phyloP scores from a whole-genome alignment of 2,888 invertebrate species.

The Lottia gigantea region DNA sequence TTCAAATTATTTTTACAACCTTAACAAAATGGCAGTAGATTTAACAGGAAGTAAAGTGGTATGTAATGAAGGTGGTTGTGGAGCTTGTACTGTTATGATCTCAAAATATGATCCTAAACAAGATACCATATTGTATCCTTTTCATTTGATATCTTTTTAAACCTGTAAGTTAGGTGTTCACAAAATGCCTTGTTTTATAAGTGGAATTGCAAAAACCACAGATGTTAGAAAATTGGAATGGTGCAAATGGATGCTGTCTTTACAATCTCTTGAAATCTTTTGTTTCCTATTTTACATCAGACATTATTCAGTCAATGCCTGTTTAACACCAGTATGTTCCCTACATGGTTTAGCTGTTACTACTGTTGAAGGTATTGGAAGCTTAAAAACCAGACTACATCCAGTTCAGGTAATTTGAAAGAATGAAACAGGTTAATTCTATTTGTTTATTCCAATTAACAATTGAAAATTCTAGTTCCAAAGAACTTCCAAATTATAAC shows the following conservation, averaged over 20 bases:
- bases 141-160: too few relatives aligned
- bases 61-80: conserved; percentile 94
- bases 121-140: conserved; percentile 63
- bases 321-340: conserved; percentile 86
- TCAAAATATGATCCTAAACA: conserved; percentile 77
- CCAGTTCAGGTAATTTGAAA: conserved; percentile 55
- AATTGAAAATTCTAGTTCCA: background rate
- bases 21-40: conserved; percentile 38
- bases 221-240: too few relatives aligned
- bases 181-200: too few relatives aligned
- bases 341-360: conserved; percentile 89
- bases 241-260: too few relatives aligned
- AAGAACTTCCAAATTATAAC: too few relatives aligned
- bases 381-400: conserved; percentile 70
- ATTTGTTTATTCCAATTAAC: too few relatives aligned
- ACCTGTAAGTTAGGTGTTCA: too few relatives aligned
- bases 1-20: background rate
- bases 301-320: conserved; percentile 68
- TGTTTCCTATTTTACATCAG: conserved; percentile 27
- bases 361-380: conserved; percentile 93
- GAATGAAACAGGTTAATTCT: too few relatives aligned
- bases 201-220: too few relatives aligned
- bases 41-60: conserved; percentile 90
- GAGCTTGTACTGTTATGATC: conserved; percentile 94
- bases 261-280: too few relatives aligned